Conservation (phyloP, 2,797 vertebrate species). For the Tenualosa ilisha region DNA sequence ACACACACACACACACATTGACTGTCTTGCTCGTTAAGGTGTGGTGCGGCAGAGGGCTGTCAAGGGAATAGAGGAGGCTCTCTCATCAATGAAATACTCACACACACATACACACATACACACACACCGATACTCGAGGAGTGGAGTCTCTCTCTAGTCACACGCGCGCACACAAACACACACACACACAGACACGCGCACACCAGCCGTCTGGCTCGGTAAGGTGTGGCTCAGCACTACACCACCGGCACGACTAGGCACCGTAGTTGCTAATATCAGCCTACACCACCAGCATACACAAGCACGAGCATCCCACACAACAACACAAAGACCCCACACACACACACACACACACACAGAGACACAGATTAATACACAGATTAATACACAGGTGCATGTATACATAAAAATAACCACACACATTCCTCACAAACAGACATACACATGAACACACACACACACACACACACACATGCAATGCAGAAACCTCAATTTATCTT, state of each 20-base stretch:
- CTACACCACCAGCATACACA: background rate
- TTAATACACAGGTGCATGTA: background rate
- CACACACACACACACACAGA: background rate
- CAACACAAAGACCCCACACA: background rate
- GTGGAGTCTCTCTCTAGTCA: background rate
- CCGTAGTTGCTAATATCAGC: background rate
- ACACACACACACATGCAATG: background rate
- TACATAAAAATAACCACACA: constrained; percentile 2
- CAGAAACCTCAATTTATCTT: background rate
- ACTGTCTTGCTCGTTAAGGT: constrained; percentile 45
- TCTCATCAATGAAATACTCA: constrained; percentile 32
- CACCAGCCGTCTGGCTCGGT: constrained; percentile 22
- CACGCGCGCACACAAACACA: constrained; percentile 20
- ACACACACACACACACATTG: constrained; percentile 21
- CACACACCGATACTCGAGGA: background rate
- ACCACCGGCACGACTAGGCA: background rate
- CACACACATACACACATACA: constrained; percentile 5
- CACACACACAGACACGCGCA: background rate
- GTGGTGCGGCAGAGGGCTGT: constrained; percentile 40
- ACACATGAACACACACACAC: background rate
- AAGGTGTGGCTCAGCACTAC: constrained; percentile 14
- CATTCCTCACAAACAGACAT: background rate
- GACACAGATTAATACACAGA: background rate
- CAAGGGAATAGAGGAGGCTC: constrained; percentile 38
- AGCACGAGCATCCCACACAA: background rate